These are phyloP conservation scores for Notothenia rossii DNA, from an alignment of 2,113 vertebrate species.

Conservation along the genomic window DNA sequence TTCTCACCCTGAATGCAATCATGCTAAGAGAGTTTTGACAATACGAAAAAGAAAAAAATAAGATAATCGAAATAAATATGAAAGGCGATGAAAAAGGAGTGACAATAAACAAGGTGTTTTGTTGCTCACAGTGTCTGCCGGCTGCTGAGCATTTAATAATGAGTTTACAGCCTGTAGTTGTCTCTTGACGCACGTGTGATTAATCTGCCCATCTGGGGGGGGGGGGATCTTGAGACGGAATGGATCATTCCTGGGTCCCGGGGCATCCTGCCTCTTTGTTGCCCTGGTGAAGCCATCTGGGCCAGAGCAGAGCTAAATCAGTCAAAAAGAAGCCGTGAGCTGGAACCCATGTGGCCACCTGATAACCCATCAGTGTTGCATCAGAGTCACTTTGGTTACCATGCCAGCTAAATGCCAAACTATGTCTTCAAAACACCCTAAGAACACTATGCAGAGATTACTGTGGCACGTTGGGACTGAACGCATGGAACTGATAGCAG, in stretches of 20 bases:
- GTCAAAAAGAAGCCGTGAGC: slow-evolving; percentile 46
- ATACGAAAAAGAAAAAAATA: slow-evolving; percentile 15
- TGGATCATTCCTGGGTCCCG: slow-evolving; percentile 41
- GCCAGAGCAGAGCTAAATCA: slow-evolving; percentile 57
- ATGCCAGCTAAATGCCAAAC: background rate
- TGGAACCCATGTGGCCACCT: slow-evolving; percentile 34
- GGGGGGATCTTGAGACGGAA: slow-evolving; percentile 20
- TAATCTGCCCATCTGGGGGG: slow-evolving; percentile 60
- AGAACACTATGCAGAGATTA: background rate
- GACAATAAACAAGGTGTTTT: slow-evolving; percentile 21
- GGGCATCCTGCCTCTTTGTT: slow-evolving; percentile 41
- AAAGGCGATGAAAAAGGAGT: slow-evolving; percentile 21
- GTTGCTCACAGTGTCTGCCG: slow-evolving; percentile 25
- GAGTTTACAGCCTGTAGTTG: slow-evolving; percentile 52
- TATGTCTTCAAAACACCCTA: background rate
- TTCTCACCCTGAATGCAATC: slow-evolving; percentile 31
- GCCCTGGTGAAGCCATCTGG: slow-evolving; percentile 57
- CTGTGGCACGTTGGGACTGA: background rate
- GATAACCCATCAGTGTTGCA: slow-evolving; percentile 35
- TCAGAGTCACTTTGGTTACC: slow-evolving; percentile 16
- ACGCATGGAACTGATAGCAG: background rate
- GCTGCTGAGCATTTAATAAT: slow-evolving; percentile 51
- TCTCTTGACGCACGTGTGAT: slow-evolving; percentile 47
- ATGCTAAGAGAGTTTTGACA: slow-evolving; percentile 5
- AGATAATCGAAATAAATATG: background rate